These are phyloP conservation scores for Lasioglossum villosulum DNA, from an alignment of 2,888 invertebrate species.

Conservation along the genomic window DNA sequence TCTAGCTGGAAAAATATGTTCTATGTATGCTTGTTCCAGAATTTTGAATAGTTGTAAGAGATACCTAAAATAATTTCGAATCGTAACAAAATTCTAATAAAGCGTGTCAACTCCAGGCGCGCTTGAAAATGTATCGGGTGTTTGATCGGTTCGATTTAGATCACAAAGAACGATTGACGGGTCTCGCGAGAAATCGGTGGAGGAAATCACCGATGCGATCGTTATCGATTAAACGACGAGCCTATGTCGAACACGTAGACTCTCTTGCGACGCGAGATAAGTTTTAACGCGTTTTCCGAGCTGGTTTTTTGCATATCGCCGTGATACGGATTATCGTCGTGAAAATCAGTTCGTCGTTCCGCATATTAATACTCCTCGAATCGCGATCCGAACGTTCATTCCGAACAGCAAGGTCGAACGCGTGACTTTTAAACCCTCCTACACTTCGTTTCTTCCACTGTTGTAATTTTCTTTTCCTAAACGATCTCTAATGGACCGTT, in stretches of 20 bases:
- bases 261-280: slow-evolving; percentile 36
- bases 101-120: too few species aligned
- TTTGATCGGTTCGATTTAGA: slow-evolving; percentile 40
- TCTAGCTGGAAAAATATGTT: too few species aligned
- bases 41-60: too few species aligned
- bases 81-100: too few species aligned
- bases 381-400: too few species aligned
- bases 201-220: slow-evolving; percentile 23
- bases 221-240: slow-evolving; percentile 44
- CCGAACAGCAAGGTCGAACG: background rate
- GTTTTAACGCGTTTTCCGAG: slow-evolving; percentile 38
- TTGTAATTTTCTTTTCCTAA: background rate
- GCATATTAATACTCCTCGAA: slow-evolving; percentile 19
- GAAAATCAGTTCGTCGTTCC: slow-evolving; percentile 5
- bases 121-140: slow-evolving; percentile 9
- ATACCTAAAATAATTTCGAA: too few species aligned
- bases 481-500: background rate
- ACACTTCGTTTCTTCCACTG: background rate
- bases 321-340: slow-evolving; percentile 21
- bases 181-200: background rate
- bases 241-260: slow-evolving; percentile 2
- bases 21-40: too few species aligned
- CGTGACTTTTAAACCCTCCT: background rate
- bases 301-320: slow-evolving; percentile 38
- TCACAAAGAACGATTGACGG: background rate